phyloP scores from a whole-genome alignment of 1,140 invertebrate species.

The Formica exsecta region DNA sequence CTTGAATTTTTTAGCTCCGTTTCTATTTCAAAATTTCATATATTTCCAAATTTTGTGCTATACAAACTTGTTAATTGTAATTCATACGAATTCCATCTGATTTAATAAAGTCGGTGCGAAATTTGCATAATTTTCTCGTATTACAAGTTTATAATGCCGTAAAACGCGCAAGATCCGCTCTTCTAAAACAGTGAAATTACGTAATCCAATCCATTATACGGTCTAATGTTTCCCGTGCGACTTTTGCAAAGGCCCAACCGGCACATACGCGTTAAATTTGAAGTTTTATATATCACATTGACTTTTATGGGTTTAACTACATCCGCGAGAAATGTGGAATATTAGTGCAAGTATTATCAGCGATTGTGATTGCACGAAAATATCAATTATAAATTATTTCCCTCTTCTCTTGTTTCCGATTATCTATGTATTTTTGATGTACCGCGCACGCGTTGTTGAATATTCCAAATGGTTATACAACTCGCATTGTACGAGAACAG shows the following conservation, averaged over 20 bases:
- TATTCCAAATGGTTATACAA: slow-evolving; percentile 20
- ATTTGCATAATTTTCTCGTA: slow-evolving; percentile 8
- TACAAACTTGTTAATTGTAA: too few species aligned
- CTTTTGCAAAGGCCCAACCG: not conserved
- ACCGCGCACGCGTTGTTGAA: not conserved
- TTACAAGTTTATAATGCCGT: not conserved
- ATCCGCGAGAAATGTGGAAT: not conserved
- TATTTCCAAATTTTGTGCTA: too few species aligned
- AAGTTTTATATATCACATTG: slow-evolving; percentile 3
- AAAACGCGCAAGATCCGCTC: not conserved
- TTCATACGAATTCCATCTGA: slow-evolving; percentile 1
- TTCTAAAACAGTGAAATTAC: slow-evolving; percentile 34
- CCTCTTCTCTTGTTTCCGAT: slow-evolving; percentile 17
- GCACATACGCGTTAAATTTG: slow-evolving; percentile 3
- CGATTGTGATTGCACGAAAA: slow-evolving; percentile 14
- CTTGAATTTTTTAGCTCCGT: slow-evolving; percentile 3
- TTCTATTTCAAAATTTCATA: not conserved
- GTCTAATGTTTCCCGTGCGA: slow-evolving; percentile 20
- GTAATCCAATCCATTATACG: slow-evolving; percentile 16
- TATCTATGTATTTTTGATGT: slow-evolving; percentile 26
- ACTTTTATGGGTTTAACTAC: slow-evolving; percentile 27
- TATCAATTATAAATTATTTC: slow-evolving; percentile 50
- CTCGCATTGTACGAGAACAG: not conserved
- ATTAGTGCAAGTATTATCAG: not conserved
- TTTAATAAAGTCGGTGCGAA: not conserved